These are phyloP conservation scores for Hemitrygon akajei DNA, from an alignment of 2,797 vertebrate genomes.

Conservation along the genomic window DNA sequence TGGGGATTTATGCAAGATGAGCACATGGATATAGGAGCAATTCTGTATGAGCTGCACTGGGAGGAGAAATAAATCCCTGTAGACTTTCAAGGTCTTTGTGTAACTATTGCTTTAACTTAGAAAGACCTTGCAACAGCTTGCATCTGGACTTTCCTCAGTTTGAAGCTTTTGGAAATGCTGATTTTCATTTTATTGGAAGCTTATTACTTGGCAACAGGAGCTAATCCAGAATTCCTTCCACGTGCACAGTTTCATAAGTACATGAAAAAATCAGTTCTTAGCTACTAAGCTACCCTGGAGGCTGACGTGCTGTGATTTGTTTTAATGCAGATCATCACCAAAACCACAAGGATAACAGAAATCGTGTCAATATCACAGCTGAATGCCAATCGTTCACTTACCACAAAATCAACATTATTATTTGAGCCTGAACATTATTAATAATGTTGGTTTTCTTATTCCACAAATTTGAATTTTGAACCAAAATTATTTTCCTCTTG, in stretches of 20 bases:
- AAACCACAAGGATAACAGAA: background rate
- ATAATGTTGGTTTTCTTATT: background rate
- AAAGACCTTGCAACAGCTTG: background rate
- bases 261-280: background rate
- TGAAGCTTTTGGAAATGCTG: background rate
- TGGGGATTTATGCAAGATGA: no score
- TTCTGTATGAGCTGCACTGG: background rate
- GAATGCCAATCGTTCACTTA: background rate
- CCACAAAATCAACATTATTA: background rate
- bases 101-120: background rate
- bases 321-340: background rate
- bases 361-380: no score
- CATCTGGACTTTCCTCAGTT: background rate
- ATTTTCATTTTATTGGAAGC: background rate
- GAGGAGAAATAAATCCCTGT: background rate
- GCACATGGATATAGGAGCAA: background rate
- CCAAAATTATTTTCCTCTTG: background rate
- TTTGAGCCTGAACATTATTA: background rate
- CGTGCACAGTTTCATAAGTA: background rate
- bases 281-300: background rate
- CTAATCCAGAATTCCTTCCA: background rate
- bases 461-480: background rate
- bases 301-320: background rate
- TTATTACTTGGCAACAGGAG: background rate
- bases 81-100: background rate